Base-by-base conservation (phyloP, 2,113 vertebrate genomes). In the Sus scrofa region DNA sequence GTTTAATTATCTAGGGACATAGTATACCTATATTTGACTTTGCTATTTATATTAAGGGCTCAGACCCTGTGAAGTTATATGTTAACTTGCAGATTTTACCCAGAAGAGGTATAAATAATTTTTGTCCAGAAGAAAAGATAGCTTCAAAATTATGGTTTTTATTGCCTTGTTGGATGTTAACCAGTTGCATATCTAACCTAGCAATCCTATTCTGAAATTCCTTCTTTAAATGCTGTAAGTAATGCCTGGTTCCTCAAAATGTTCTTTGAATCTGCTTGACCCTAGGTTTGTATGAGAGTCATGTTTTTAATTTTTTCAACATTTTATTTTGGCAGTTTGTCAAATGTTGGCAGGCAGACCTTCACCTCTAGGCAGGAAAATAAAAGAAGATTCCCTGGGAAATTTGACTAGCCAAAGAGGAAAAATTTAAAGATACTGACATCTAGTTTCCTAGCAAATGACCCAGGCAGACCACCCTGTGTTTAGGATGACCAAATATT, bases 1-100 rank as follows among this genome's bases (percentile, higher is more conserved):
- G 89, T 90, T 95, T 96, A 73, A 58, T 84, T 91, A 70, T 87
- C 37, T 82, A 50, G 22, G 24, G 58, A 94, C 87, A 87, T 44
- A 44, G 44, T 86, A 83, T 30, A 68, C 18, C 7, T 91, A 81
- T 70, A 84, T 75, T 95, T 95, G 11, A 89, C 11, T 68, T 95
- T 83, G 27, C 13, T 79, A 54, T 74, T 89, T 84, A 81, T 70
- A 90, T 58, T 89, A 95, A 89, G 12, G 11, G 15, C n/a, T 78
- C 44, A 92, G 37, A 87, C 10, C 83, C 12, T 68, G 15, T 11
- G 12, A 84, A 94, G 13, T 63, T 92, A 86, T 68, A 82, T 71
- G 10, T 89, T 86, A 83, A 83, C 39, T 77, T 86, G 3, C 16
- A 92, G 10, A 73, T 89, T 93, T 81, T 70, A 60, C 30, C 19